Conservation (phyloP, 2,888 invertebrate species). For the Phortica magna region DNA sequence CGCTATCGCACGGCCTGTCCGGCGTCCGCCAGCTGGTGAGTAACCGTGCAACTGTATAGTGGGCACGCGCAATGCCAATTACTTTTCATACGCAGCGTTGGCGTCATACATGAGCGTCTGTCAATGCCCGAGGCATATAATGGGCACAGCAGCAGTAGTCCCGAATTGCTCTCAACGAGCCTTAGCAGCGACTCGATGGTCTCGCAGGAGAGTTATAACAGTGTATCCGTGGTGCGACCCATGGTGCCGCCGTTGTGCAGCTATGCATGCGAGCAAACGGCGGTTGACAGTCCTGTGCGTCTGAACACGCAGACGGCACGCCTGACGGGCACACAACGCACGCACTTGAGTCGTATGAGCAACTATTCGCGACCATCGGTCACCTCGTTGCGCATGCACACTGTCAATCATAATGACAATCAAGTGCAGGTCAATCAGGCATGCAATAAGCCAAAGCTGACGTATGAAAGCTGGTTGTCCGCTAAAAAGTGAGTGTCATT, state of each 20-base stretch:
- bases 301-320: neutral
- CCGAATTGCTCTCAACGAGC: neutral
- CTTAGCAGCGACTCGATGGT: neutral
- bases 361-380: neutral
- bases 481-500: constrained; percentile 5
- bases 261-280: neutral
- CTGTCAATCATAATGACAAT: neutral
- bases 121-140: neutral
- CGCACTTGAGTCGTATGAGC: neutral
- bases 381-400: neutral
- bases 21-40: too few relatives aligned
- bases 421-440: neutral
- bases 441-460: neutral
- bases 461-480: neutral
- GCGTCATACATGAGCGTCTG: neutral
- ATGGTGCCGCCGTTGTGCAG: neutral
- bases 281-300: neutral
- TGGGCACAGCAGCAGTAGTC: neutral
- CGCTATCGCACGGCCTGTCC: too few relatives aligned
- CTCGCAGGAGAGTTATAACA: neutral
- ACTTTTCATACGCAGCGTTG: neutral
- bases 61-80: too few relatives aligned
- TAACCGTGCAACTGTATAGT: too few relatives aligned
- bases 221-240: neutral
- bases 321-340: neutral